Conservation (phyloP, 92 coral and sea anemone genomes). For the Zoanthus sociatus region DNA sequence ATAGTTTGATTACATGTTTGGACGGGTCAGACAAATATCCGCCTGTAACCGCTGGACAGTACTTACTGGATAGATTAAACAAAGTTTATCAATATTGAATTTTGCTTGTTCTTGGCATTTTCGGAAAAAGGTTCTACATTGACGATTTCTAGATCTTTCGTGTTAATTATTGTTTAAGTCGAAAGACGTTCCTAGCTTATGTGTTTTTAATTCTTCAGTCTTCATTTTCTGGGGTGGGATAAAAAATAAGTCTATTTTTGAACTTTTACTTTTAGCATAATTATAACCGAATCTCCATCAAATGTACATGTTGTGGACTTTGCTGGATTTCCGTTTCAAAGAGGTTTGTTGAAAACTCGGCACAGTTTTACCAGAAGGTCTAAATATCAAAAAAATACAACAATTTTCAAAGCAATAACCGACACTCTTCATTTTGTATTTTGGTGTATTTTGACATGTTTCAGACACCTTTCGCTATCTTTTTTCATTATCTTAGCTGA, state of each 20-base stretch:
- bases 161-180: background rate
- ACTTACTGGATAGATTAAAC: constrained; percentile 30
- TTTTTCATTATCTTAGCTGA: too few relatives aligned
- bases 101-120: background rate
- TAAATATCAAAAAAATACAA: too few relatives aligned
- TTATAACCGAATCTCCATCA: background rate
- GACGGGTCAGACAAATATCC: constrained; percentile 58
- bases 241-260: too few relatives aligned
- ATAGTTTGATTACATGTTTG: constrained; percentile 47
- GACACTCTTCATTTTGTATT: too few relatives aligned
- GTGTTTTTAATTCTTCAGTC: background rate
- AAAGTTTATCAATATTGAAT: constrained; percentile 30
- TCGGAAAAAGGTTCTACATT: background rate
- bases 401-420: too few relatives aligned
- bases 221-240: background rate
- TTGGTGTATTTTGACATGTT: too few relatives aligned
- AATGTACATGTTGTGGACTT: background rate
- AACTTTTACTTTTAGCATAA: background rate
- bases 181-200: background rate
- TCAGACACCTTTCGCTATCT: too few relatives aligned
- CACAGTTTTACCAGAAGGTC: too few relatives aligned
- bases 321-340: too few relatives aligned
- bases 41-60: constrained; percentile 52
- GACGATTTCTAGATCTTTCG: background rate
- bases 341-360: too few relatives aligned